Evolutionary conservation across 2,888 invertebrate species (phyloP), one percentile per base, ranked within the genome.

Genomic region (Diplazon laetatorius): DNA sequence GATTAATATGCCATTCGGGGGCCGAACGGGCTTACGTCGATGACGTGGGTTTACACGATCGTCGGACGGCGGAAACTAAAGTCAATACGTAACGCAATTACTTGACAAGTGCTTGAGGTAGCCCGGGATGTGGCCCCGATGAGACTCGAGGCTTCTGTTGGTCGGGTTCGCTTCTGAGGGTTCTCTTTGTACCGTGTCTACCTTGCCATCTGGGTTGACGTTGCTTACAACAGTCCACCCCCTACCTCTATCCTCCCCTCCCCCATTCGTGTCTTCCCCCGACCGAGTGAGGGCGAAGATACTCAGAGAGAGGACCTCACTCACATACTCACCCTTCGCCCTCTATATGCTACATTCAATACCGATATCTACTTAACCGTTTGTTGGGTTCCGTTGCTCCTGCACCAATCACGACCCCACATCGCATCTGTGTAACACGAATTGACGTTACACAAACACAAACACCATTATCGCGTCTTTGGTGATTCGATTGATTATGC

Each of bases 21-120:
- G 60, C 42, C 62, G 80, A 60, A 76, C 63, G 59, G 22, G 46
- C n/a, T n/a, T n/a, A n/a, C 63, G 44, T 14, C n/a, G 59, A 6
- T 30, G 30, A 30, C 37, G 46, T 70, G 62, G 22, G 60, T 2
- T 30, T n/a, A n/a, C 25, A 44, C 48, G 66, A 35, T 48, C 37
- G 25, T 16, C 35, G 22, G 37, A 30, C 35, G 22, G 37, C 25
- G 60, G 82, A 84, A 88, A 87, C 88, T 87, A 85, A n/a, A 88
- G 89, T 89, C 89, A 88, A 89, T 88, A 87, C 83, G 84, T 89
- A 89, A 89, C 83, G 83, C 84, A 88, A 89, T 89, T 89, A 89
- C 83, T 81, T 80, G 85, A 84, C 87, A 85, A 87, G 85, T 85
- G 85, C 85, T 55, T 65, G 63, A 63, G 50, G 74, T 55, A 59